A percentile compares a stretch with the other conserved stretches of the same genome.
phyloP scores from a whole-genome alignment of 1,140 invertebrate species.

The Atta texana region DNA sequence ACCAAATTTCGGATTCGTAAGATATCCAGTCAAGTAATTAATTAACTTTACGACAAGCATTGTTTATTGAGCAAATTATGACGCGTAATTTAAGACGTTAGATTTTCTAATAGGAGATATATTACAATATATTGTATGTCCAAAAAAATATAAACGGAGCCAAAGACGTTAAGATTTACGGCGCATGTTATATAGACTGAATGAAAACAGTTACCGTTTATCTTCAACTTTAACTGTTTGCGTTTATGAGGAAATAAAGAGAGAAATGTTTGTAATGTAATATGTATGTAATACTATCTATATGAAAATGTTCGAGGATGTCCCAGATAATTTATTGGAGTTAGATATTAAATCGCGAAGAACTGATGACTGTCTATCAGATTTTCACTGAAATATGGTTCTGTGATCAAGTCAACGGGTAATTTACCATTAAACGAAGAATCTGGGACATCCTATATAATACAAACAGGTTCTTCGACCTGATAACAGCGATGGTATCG shows the following conservation, averaged over 20 bases:
- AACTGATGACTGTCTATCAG: background rate
- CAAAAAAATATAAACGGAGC: slow-evolving; percentile 44
- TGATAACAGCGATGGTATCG: background rate
- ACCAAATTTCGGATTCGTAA: slow-evolving; percentile 5
- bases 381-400: background rate
- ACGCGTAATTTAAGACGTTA: slow-evolving; percentile 39
- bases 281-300: background rate
- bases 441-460: background rate
- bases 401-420: background rate
- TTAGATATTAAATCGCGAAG: background rate
- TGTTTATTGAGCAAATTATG: slow-evolving; percentile 6
- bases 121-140: background rate
- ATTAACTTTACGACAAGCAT: slow-evolving; percentile 2
- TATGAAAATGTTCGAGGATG: background rate
- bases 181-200: slow-evolving; percentile 6
- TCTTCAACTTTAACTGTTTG: slow-evolving; percentile 22
- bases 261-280: too few relatives aligned
- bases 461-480: slow-evolving; percentile 26
- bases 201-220: slow-evolving; percentile 15
- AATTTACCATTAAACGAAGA: background rate
- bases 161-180: slow-evolving; percentile 46
- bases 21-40: background rate
- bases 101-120: slow-evolving; percentile 25
- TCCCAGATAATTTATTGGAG: slow-evolving; percentile 12
- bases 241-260: background rate